Conservation (phyloP, 2,797 vertebrate species). For the Halcyon smyrnensis region DNA sequence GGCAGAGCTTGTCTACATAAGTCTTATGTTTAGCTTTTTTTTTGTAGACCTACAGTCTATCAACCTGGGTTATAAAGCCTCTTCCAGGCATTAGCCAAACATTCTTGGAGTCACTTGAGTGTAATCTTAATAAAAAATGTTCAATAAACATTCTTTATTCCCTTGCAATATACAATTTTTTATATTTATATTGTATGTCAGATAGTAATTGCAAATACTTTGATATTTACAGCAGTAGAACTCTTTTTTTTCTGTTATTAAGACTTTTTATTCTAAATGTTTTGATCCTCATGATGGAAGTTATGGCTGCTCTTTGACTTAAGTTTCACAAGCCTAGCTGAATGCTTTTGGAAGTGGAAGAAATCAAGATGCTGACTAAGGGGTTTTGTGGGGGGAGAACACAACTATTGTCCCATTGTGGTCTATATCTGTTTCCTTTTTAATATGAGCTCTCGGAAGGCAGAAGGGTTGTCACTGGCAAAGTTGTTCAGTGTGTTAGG, state of each 20-base stretch:
- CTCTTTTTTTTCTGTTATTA: not conserved
- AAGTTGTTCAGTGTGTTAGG: not conserved
- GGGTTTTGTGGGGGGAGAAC: rapidly evolving
- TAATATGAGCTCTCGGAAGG: not conserved
- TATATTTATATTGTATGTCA: not conserved
- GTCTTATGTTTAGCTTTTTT: not conserved
- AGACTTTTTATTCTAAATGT: not conserved
- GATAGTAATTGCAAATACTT: not conserved
- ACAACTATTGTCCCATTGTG: not conserved
- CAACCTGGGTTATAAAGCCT: not conserved
- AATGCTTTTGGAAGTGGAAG: not conserved
- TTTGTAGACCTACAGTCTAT: not conserved
- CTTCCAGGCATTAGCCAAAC: not conserved
- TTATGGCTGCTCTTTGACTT: not conserved
- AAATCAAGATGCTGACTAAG: not conserved
- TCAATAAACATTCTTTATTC: not conserved
- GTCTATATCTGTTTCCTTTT: constrained; percentile 3
- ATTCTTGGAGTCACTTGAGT: not conserved
- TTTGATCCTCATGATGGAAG: not conserved
- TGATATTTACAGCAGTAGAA: not conserved
- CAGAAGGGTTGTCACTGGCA: not conserved
- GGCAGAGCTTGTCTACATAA: not conserved
- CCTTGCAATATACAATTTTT: not conserved
- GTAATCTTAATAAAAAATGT: not conserved
- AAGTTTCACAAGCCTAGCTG: not conserved